phyloP scores from a whole-genome alignment of 2,888 invertebrate genomes.

The Actias luna region DNA sequence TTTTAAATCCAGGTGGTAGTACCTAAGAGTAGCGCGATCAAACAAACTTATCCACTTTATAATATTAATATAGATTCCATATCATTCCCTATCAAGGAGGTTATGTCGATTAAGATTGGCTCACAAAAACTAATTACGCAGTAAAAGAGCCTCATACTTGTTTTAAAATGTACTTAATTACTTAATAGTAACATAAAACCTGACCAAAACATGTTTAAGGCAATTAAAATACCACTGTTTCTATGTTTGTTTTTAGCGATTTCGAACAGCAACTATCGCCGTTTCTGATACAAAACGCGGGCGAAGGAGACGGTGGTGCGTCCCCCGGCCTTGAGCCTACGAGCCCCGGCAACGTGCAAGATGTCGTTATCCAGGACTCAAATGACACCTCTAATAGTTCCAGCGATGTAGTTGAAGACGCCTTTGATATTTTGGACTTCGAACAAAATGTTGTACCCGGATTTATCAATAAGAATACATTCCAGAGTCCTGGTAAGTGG shows the following conservation, averaged over 20 bases:
- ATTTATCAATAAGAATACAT: constrained; percentile 71
- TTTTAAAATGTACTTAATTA: no score
- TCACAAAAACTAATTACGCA: no score
- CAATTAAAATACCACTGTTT: no score
- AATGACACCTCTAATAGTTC: constrained; percentile 55
- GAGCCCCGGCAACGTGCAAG: constrained; percentile 55
- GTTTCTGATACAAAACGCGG: constrained; percentile 72
- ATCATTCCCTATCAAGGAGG: no score
- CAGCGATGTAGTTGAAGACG: constrained; percentile 47
- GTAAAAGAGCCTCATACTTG: no score
- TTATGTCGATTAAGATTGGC: no score
- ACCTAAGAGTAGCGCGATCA: no score
- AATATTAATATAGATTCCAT: no score
- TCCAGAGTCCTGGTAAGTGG: constrained; percentile 58
- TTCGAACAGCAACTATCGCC: constrained; percentile 83
- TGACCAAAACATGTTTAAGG: no score
- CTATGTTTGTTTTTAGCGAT: constrained; percentile 51
- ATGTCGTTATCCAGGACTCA: constrained; percentile 61
- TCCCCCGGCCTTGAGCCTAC: constrained; percentile 50
- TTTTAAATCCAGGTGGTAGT: no score
- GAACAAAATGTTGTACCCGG: constrained; percentile 73
- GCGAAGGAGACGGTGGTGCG: constrained; percentile 56
- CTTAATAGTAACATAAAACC: no score
- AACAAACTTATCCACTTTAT: no score
- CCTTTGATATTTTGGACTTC: constrained; percentile 68